phyloP scores from a whole-genome alignment of 2,888 invertebrate genomes.

The Geophilus truncorum region DNA sequence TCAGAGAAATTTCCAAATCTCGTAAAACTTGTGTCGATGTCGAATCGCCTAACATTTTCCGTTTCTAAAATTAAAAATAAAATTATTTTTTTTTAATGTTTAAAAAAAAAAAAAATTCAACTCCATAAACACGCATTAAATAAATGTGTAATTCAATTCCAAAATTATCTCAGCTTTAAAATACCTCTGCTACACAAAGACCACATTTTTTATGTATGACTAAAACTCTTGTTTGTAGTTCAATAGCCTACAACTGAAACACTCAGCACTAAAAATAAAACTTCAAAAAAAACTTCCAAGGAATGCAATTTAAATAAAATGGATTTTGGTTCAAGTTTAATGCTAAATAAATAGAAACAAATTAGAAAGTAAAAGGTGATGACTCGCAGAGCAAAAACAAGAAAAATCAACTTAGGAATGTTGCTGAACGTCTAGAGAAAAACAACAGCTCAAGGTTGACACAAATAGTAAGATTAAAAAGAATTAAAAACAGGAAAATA shows the following conservation, averaged over 20 bases:
- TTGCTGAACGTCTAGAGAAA: background rate
- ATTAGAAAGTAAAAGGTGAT: background rate
- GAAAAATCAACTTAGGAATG: background rate
- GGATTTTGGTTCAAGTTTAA: too few relatives aligned
- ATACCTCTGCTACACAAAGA: background rate
- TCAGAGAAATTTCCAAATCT: slow-evolving; percentile 95
- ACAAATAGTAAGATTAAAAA: background rate
- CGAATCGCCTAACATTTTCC: slow-evolving; percentile 93
- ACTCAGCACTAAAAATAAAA: background rate
- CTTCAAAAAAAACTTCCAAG: background rate
- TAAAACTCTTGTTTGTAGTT: background rate
- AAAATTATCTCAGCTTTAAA: background rate
- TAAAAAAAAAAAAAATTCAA: background rate
- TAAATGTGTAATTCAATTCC: background rate
- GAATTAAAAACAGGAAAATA: slow-evolving; percentile 20
- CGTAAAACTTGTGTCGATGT: slow-evolving; percentile 97
- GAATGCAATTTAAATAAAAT: background rate
- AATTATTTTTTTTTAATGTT: background rate
- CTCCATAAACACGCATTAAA: background rate
- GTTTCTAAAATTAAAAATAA: slow-evolving; percentile 63
- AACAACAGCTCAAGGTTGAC: background rate
- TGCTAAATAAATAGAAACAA: background rate
- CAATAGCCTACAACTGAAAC: background rate
- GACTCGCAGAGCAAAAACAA: background rate
- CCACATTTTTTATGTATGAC: background rate